Conservation (phyloP, 2,113 vertebrate species). For the Cercopithecus mona region DNA sequence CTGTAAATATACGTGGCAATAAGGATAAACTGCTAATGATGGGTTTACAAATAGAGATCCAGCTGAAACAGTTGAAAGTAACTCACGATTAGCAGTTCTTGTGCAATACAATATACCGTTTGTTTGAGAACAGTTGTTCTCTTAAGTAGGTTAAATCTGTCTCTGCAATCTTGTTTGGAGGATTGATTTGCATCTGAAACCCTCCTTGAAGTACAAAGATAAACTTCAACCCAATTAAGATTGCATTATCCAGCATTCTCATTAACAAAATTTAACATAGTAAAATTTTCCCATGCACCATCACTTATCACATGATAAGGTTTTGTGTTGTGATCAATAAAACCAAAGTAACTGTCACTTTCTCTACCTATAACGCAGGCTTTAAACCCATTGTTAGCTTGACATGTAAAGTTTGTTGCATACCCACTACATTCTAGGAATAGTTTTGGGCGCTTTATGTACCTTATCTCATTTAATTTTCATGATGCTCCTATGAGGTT, state of each 20-base stretch:
- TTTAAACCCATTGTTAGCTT: background rate
- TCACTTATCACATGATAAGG: background rate
- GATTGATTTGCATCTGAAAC: background rate
- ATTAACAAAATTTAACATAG: background rate
- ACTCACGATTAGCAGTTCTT: background rate
- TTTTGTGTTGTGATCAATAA: background rate
- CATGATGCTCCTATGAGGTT: background rate
- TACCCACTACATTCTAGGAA: background rate
- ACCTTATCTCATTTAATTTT: background rate
- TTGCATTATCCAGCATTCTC: background rate
- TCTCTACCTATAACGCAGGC: background rate
- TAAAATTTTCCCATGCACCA: background rate
- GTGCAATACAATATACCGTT: fast-evolving
- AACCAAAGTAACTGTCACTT: background rate
- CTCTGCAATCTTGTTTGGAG: background rate
- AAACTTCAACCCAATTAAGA: background rate
- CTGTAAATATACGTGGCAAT: background rate
- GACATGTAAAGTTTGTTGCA: background rate
- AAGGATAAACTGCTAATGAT: background rate
- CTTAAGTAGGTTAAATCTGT: background rate
- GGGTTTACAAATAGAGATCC: background rate
- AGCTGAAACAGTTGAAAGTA: background rate
- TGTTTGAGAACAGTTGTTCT: background rate
- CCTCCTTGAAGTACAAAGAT: conserved; percentile 4
- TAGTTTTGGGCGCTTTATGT: background rate